Conservation (phyloP, 2,888 invertebrate species). For the Apodemia zela region DNA sequence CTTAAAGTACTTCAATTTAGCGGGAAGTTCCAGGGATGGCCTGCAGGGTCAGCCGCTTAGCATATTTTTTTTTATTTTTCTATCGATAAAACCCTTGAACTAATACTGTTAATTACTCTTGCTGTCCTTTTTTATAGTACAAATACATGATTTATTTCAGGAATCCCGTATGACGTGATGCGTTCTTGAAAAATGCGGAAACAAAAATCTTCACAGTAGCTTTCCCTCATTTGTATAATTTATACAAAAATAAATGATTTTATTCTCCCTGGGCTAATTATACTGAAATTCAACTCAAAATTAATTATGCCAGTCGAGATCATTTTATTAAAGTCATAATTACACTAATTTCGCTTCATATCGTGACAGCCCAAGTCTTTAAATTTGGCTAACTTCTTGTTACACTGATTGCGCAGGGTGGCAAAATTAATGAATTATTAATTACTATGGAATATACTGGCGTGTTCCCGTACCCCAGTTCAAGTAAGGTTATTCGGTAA, state of each 20-base stretch:
- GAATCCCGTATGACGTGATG: not conserved
- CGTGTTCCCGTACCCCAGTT: not conserved
- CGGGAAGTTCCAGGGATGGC: no score
- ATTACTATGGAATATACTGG: constrained; percentile 2
- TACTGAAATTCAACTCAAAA: constrained; percentile 20
- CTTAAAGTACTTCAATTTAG: no score
- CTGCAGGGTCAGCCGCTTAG: no score
- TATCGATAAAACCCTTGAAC: not conserved
- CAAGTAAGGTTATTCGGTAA: not conserved
- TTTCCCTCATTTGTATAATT: not conserved
- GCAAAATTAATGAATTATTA: constrained; percentile 13
- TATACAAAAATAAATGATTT: not conserved
- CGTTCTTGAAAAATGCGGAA: not conserved
- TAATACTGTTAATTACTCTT: not conserved
- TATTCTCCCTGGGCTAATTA: not conserved
- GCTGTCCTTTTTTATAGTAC: not conserved
- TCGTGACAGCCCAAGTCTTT: constrained; percentile 28
- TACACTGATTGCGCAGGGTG: constrained; percentile 21
- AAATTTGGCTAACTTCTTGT: constrained; percentile 22
- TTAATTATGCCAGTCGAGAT: constrained; percentile 26
- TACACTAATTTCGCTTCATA: constrained; percentile 27
- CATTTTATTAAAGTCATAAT: constrained; percentile 28
- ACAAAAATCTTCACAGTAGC: not conserved
- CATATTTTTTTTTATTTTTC: no score
- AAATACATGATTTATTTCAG: not conserved